Conservation (phyloP, 30 jellyfish, hydroid and myxozoan genomes). For the Aurelia sp. region DNA sequence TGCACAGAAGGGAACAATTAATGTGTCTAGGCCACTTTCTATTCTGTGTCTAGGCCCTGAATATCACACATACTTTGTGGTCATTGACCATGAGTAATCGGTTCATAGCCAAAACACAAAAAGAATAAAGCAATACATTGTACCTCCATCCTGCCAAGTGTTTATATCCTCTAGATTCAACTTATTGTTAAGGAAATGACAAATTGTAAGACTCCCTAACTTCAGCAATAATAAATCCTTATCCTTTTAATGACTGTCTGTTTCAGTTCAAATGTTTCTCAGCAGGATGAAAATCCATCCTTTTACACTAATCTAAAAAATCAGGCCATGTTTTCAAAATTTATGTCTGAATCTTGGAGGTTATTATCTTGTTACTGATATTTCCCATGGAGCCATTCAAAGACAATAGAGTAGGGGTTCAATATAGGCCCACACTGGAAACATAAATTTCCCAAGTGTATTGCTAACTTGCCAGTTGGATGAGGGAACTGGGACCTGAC, state of each 20-base stretch:
- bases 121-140: constrained; percentile 31
- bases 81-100: constrained; percentile 19
- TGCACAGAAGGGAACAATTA: background rate
- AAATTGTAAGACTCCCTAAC: constrained; percentile 47
- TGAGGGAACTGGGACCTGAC: no score
- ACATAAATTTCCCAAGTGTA: no score
- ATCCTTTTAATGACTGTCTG: constrained; percentile 62
- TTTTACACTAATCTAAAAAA: background rate
- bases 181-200: constrained; percentile 38
- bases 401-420: no score
- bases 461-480: no score
- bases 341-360: background rate
- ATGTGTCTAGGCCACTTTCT: background rate
- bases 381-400: background rate
- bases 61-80: constrained; percentile 59
- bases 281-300: constrained; percentile 57
- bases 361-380: background rate
- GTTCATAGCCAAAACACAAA: background rate
- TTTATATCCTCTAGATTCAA: constrained; percentile 21
- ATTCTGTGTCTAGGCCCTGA: constrained; percentile 17
- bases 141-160: background rate
- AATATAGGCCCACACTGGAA: no score
- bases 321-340: background rate
- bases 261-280: constrained; percentile 14
- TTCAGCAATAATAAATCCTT: constrained; percentile 60